Evolutionary conservation across 2,797 vertebrate genomes (phyloP).

Genomic region (Phoeniculus purpureus): DNA sequence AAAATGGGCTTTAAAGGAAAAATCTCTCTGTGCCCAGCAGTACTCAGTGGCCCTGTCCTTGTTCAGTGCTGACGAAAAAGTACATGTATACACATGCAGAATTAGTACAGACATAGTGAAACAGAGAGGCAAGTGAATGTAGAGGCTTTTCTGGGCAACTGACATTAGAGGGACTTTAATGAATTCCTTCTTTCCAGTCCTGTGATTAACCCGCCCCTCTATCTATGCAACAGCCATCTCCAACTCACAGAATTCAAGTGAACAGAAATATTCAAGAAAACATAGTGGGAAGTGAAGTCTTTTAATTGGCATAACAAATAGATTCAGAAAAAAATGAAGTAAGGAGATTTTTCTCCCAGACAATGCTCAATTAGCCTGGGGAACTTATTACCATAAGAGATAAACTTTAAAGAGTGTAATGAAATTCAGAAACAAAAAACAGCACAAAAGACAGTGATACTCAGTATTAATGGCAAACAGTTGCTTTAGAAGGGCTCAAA

Average conservation of each 20-base stretch:
- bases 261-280: not conserved
- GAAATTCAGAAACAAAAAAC: constrained; percentile 34
- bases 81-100: not conserved
- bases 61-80: not conserved
- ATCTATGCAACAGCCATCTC: not conserved
- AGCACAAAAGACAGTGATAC: not conserved
- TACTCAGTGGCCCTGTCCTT: not conserved
- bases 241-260: not conserved
- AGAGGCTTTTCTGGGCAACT: not conserved
- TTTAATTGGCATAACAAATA: constrained; percentile 22
- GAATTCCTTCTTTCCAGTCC: not conserved
- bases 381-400: constrained; percentile 33
- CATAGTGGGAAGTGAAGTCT: not conserved
- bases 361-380: constrained; percentile 14
- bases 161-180: not conserved
- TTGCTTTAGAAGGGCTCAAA: not conserved
- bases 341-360: not conserved
- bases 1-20: not conserved
- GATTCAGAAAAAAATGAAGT: constrained; percentile 16
- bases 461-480: not conserved
- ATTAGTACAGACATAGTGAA: not conserved
- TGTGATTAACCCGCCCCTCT: not conserved
- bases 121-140: not conserved
- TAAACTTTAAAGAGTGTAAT: not conserved
- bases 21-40: not conserved